Conservation (phyloP, 2,797 vertebrate species). For the Nyctalus aviator region DNA sequence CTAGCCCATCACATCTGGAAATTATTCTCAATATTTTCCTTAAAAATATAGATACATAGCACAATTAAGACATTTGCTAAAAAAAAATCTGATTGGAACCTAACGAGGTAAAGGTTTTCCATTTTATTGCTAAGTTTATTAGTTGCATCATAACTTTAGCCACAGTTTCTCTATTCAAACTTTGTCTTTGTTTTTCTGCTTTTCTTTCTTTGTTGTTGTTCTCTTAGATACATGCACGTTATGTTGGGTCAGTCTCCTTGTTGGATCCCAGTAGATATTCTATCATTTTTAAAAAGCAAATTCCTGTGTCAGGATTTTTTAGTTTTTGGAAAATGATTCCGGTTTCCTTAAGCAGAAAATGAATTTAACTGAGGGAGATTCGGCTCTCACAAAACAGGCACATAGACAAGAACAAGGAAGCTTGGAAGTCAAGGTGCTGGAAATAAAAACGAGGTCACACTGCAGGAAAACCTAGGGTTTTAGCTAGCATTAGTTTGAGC, state of each 20-base stretch:
- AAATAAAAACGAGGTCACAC: background rate
- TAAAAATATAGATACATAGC: background rate
- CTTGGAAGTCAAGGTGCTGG: background rate
- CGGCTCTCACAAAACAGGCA: background rate
- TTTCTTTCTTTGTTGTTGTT: background rate
- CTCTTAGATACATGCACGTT: background rate
- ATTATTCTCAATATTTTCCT: background rate
- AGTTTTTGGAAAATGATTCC: slow-evolving; percentile 21
- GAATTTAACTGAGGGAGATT: background rate
- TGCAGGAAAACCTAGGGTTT: background rate
- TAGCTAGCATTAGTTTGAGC: background rate
- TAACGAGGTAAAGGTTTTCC: background rate
- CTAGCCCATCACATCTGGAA: background rate
- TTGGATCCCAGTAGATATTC: background rate
- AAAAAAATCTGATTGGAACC: background rate
- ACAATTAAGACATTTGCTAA: background rate
- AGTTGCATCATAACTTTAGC: background rate
- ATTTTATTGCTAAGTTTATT: background rate
- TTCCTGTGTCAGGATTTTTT: background rate
- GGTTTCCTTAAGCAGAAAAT: background rate
- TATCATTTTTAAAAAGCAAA: background rate
- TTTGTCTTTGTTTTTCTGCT: background rate
- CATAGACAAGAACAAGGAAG: background rate
- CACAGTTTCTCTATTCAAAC: background rate
- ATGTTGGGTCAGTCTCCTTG: background rate